Percentiles rank a stretch among this genome's conserved stretches.
Conservation (phyloP, 2,888 invertebrate genomes). For the Fragum sueziense region DNA sequence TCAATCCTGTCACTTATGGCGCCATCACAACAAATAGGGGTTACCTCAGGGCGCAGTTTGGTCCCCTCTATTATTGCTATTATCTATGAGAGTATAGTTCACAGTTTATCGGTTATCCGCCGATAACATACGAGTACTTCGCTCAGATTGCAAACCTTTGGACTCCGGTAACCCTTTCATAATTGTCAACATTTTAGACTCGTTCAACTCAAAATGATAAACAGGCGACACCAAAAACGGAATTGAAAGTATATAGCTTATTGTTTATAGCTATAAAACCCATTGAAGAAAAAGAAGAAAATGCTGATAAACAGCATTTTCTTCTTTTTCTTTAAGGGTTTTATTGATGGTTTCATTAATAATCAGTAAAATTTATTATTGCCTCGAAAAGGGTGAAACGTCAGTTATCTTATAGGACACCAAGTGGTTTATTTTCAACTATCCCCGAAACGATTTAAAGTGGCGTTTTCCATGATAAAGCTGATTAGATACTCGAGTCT, state of each 20-base stretch:
- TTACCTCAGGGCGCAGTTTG: conserved; percentile 43
- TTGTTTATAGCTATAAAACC: too few relatives aligned
- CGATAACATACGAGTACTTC: conserved; percentile 47
- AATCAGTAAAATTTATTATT: too few relatives aligned
- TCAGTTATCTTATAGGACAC: conserved; percentile 9
- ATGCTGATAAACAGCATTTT: too few relatives aligned
- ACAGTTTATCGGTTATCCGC: conserved; percentile 23
- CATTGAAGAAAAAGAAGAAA: too few relatives aligned
- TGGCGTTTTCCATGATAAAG: conserved; percentile 23
- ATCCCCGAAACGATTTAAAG: conserved; percentile 31
- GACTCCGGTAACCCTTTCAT: too few relatives aligned
- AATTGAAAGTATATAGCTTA: too few relatives aligned
- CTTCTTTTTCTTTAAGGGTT: too few relatives aligned
- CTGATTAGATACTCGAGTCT: conserved; percentile 6
- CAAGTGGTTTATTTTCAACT: conserved; percentile 44
- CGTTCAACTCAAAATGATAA: too few relatives aligned
- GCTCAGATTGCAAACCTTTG: conserved; percentile 49
- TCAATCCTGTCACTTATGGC: conserved; percentile 17
- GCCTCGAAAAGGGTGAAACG: background rate
- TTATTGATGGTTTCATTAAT: too few relatives aligned
- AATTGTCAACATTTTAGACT: too few relatives aligned
- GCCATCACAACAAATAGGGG: conserved; percentile 40
- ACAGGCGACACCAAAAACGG: too few relatives aligned
- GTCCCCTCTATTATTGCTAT: conserved; percentile 38
- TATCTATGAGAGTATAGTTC: conserved; percentile 19